phyloP scores from a whole-genome alignment of 2,113 vertebrate genomes.

The Xiphorhynchus elegans region DNA sequence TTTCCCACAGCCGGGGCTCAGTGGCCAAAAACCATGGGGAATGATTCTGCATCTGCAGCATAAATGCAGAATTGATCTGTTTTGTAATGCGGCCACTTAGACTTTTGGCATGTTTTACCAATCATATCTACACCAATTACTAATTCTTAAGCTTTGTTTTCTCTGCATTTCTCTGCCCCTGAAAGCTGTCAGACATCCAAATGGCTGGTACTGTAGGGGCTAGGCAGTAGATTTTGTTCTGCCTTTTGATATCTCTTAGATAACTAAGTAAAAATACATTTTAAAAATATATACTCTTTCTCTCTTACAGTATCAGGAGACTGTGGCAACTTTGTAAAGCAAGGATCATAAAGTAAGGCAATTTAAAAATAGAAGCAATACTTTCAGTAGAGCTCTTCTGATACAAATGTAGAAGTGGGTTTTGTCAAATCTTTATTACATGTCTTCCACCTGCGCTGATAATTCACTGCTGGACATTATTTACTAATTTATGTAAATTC shows the following conservation, averaged over 20 bases:
- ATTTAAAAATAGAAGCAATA: neutral
- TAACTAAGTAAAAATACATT: neutral
- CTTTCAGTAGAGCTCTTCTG: neutral
- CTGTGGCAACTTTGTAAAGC: neutral
- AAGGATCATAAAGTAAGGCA: neutral
- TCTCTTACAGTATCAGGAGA: neutral
- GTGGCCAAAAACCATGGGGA: neutral
- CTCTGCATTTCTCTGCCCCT: neutral
- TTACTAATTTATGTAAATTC: neutral
- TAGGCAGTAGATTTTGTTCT: neutral
- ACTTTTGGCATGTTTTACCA: neutral
- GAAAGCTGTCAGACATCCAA: neutral
- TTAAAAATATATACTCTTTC: neutral
- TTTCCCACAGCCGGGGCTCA: neutral
- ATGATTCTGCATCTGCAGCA: neutral
- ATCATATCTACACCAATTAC: accelerated
- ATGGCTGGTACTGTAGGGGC: neutral
- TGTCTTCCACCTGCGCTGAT: neutral
- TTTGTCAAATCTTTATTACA: neutral
- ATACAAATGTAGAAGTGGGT: neutral
- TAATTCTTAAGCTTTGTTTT: neutral
- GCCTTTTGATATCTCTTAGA: neutral
- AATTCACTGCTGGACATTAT: neutral
- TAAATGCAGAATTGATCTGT: neutral
- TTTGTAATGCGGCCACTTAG: neutral